Evolutionary conservation across 2,888 invertebrate species (phyloP), one percentile per base, ranked within the genome.

Genomic region (Chloromyia formosa): DNA sequence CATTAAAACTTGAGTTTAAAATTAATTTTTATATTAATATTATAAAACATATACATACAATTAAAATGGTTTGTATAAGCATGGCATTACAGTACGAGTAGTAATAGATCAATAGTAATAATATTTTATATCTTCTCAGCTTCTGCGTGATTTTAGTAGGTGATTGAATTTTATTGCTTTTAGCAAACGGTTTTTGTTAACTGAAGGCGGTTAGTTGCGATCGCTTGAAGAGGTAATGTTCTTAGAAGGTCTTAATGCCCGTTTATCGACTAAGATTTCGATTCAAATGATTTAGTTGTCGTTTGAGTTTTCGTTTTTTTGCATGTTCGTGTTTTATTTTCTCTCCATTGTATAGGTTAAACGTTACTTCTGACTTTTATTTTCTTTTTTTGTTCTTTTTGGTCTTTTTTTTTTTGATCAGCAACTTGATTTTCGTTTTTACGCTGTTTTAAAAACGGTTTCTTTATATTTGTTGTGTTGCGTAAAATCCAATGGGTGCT

Each of bases 201-300:
- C 49, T 71, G 56, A 18, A 40, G 40, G 58, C 58, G 18, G 71
- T 71, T 71, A 71, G 71, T 71, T 71, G 58, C 71, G 40, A 23
- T 42, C 56, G 49, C 4, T 22, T 69, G 56, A 58, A 58, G 71
- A 71, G 49, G 49, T 66, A 66, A 71, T 71, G 71, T 71, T 71
- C 71, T 71, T 71, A 71, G 71, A 71, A 71, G 71, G 71, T 71
- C 71, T 71, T 35, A 56, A 71, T 71, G 71, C 71, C 69, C 69
- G 23, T 22, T 20, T 14, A 66, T 66, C 66, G 66, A 66, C 66
- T 66, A 49, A 49, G 12, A 49, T 66, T 66, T 20, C 20, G 22
- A 10, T 66, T 61, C 16, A 12, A 1, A 62, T 27, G 5, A 14
- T 66, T 45, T 20, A 20, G 45, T 49, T 14, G 45, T 45, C 62